A percentile compares a stretch with the other conserved stretches of the same genome.
These are phyloP conservation scores for Caiman crocodilus DNA, from an alignment of 2,797 vertebrate species.

Conservation along the genomic window DNA sequence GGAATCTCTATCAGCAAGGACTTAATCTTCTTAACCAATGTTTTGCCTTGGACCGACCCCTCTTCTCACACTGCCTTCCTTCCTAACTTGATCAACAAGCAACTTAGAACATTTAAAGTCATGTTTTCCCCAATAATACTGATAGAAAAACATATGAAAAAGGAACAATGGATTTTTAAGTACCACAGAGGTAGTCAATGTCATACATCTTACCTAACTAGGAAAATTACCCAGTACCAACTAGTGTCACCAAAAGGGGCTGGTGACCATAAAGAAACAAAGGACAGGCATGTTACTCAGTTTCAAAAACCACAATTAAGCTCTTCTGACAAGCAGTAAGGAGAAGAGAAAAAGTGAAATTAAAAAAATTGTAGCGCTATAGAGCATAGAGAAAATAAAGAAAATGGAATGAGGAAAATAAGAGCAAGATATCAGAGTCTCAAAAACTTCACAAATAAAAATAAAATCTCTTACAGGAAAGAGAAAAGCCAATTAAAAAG, in stretches of 20 bases:
- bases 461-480: too few species aligned
- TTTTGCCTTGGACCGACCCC: not conserved
- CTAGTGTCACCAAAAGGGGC: not conserved
- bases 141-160: not conserved
- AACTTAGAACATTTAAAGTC: not conserved
- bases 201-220: not conserved
- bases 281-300: not conserved
- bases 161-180: slow-evolving; percentile 2
- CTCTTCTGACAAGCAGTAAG: not conserved
- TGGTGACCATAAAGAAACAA: not conserved
- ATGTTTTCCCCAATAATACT: not conserved
- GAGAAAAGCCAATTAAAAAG: too few species aligned
- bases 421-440: too few species aligned
- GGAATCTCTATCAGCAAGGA: not conserved
- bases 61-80: not conserved
- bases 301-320: not conserved
- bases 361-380: not conserved
- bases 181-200: not conserved
- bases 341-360: not conserved
- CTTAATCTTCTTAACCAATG: not conserved
- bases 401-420: not conserved
- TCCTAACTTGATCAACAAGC: not conserved
- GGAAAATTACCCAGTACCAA: not conserved
- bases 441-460: too few species aligned
- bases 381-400: not conserved